Evolutionary conservation across 2,888 invertebrate species (phyloP), one percentile per base, ranked within the genome.

Genomic region (Xanthorhoe designata): DNA sequence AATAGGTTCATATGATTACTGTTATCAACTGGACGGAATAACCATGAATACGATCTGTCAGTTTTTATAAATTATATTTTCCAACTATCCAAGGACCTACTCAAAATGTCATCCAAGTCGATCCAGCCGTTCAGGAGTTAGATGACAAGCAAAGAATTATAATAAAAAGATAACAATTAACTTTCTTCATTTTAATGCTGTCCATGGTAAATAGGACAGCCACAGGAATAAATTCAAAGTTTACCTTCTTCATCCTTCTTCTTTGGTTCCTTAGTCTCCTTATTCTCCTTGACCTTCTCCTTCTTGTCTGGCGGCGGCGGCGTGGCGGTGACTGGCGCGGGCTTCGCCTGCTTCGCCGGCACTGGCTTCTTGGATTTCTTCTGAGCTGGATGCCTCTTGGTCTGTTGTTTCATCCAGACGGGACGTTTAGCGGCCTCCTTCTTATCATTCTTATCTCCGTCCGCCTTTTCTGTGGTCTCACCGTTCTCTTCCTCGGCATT

Each of bases 381-480:
- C 2, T 78, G 77, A 13, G 84, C 75, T 1, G 79, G 78, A n/a
- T 82, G 85, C 64, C 88, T 86, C 64, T 92, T 94, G 0, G 83
- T 78, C 45, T 83, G 82, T 32, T 78, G 79, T 53, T 83, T 83
- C 83, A 83, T 83, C 83, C 83, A 83, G 2, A 83, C 83, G 1
- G 97, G 96, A 81, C 97, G 95, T 80, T 97, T 97, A 51, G 91
- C 94, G 0, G 94, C 89, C 66, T 91, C 85, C 61, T 94, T 93
- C 66, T 90, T 94, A 64, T 94, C 94, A 66, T 83, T 86, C 84
- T 94, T 83, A 83, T 92, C 85, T 79, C 83, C 86, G 86, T 93
- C 88, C 51, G 87, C 87, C 60, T 90, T 91, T 45, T 91, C 91
- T 5, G 80, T 73, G 52, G 80, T 92, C 32, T 89, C 94, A 15